Percentiles rank a stretch among this genome's conserved stretches.
These are phyloP conservation scores for Anabas testudineus DNA, from an alignment of 2,797 vertebrate genomes.

Conservation along the genomic window DNA sequence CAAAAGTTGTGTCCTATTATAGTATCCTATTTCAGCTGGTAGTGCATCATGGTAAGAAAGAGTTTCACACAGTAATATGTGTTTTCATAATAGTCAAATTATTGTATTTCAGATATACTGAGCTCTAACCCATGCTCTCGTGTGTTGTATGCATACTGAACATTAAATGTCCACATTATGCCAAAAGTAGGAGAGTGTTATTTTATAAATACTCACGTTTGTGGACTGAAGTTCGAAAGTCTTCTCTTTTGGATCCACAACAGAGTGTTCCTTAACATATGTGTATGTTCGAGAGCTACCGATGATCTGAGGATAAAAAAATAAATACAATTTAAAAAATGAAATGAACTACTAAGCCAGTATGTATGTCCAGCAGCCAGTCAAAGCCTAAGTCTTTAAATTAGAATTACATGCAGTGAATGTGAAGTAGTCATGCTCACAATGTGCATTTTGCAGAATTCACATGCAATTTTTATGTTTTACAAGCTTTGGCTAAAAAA, in stretches of 20 bases:
- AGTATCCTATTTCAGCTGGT: not conserved
- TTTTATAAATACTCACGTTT: conserved; percentile 88
- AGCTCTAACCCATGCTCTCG: not conserved
- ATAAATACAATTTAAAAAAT: not conserved
- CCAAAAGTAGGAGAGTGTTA: not conserved
- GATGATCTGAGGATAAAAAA: conserved; percentile 86
- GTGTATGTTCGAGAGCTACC: conserved; percentile 91
- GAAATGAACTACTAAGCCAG: not conserved
- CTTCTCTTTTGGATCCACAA: conserved; percentile 92
- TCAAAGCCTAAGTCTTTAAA: not conserved
- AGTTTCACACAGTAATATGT: no score
- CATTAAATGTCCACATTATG: not conserved
- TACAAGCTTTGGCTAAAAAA: not conserved
- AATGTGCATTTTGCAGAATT: not conserved
- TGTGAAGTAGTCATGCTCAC: not conserved
- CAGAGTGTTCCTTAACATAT: conserved; percentile 93
- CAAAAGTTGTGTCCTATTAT: not conserved
- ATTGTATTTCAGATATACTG: not conserved
- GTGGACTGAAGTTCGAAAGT: conserved; percentile 93
- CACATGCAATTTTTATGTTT: not conserved
- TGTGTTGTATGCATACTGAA: not conserved
- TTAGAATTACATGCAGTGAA: not conserved
- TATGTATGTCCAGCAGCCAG: no score
- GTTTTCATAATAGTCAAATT: fast-evolving
- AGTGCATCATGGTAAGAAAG: not conserved